Evolutionary conservation across 1,140 invertebrate species (phyloP), one percentile per base, ranked within the genome.

Genomic region (Melipona quadrifasciata): DNA sequence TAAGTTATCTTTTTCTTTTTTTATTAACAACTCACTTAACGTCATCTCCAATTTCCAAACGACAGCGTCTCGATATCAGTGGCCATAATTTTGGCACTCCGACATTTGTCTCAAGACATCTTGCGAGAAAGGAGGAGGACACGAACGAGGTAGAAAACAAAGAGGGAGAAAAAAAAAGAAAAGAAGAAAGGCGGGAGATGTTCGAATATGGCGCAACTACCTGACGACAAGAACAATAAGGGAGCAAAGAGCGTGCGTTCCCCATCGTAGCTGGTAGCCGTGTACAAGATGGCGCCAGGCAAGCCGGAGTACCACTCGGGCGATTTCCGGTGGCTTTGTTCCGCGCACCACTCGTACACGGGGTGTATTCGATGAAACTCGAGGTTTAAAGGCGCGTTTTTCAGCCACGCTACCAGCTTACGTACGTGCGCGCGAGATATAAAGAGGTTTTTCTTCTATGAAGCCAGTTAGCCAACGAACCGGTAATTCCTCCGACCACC

Each of bases 301-400:
- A 78, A 70, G 72, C 79, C 85, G 31, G 77, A 90, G 89, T 80
- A 89, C 88, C 89, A 89, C 89, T 90, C 88, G 88, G 82, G 82
- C 79, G 88, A 90, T 90, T 90, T 90, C 89, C 85, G 89, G 86
- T 79, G 79, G 82, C 88, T 90, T 89, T 90, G 88, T 90, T 90
- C 88, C 85, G 57, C 76, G 81, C 85, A 76, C 85, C 84, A 86
- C 80, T 87, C 82, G 58, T 87, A 85, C 67, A 78, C 71, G 71
- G 70, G 80, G 77, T 72, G 81, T 71, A 78, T 89, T 90, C 88
- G 88, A 89, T 90, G 82, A 67, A 89, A 89, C 80, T 84, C 82
- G 78, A 79, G 81, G 77, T 34, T 84, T 79, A 77, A 87, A 89
- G 88, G 74, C 68, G 88, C 75, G 80, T 80, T 84, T 89, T 89